phyloP scores from a whole-genome alignment of 2,888 invertebrate species.

The Eilema caniola region DNA sequence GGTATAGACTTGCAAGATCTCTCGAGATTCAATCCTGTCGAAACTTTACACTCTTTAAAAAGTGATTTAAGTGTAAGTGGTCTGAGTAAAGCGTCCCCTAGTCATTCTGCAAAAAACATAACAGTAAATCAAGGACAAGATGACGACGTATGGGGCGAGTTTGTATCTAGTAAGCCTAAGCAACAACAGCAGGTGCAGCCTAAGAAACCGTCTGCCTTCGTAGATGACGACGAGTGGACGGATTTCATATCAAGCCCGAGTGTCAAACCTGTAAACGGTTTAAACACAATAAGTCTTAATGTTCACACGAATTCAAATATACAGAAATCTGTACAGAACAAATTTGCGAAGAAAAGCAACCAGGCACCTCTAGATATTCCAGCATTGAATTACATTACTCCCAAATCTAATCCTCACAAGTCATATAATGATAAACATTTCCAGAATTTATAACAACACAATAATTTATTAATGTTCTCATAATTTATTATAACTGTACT shows the following conservation, averaged over 20 bases:
- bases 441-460: conserved; percentile 84
- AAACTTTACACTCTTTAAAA: conserved; percentile 79
- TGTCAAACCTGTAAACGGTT: conserved; percentile 77
- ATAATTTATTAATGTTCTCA: conserved; percentile 42
- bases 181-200: conserved; percentile 60
- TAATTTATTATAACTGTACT: conserved; percentile 68
- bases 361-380: conserved; percentile 77
- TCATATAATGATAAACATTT: conserved; percentile 79
- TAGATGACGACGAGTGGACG: conserved; percentile 83
- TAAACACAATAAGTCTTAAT: conserved; percentile 82
- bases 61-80: conserved; percentile 68
- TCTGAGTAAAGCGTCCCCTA: conserved; percentile 75
- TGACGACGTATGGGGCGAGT: conserved; percentile 89
- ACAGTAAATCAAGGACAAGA: conserved; percentile 66
- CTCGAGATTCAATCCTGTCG: conserved; percentile 82
- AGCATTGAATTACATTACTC: conserved; percentile 80
- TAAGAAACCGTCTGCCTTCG: conserved; percentile 65
- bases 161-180: conserved; percentile 84
- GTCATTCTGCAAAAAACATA: conserved; percentile 62
- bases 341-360: conserved; percentile 65
- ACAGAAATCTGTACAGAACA: conserved; percentile 68
- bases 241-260: conserved; percentile 82
- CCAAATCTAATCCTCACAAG: conserved; percentile 73
- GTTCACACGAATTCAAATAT: conserved; percentile 79
- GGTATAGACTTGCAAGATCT: conserved; percentile 85